A percentile compares a stretch with the other conserved stretches of the same genome.
These are phyloP conservation scores for Aleiodes sp. DNA, from an alignment of 1,140 invertebrate genomes.

Conservation along the genomic window DNA sequence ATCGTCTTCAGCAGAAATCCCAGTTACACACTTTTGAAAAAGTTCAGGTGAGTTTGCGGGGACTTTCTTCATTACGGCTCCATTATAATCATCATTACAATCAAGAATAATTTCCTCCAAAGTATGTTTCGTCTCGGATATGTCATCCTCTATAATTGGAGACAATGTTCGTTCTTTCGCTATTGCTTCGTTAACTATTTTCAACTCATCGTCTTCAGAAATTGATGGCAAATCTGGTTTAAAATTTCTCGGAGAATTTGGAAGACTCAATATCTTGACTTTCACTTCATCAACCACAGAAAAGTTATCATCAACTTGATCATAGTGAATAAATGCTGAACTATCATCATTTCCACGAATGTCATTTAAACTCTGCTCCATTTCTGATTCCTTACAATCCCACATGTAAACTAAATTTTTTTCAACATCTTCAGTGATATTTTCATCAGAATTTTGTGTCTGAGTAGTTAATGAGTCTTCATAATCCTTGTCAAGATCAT, in stretches of 20 bases:
- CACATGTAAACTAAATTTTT: not conserved
- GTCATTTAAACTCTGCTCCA: conserved; percentile 21
- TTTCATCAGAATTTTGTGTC: not conserved
- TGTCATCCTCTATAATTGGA: not conserved
- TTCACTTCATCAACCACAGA: not conserved
- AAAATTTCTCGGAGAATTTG: not conserved
- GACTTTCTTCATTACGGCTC: not conserved
- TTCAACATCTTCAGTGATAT: not conserved
- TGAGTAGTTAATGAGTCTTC: not conserved
- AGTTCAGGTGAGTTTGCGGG: too few relatives aligned
- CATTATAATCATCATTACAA: not conserved
- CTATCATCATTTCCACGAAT: conserved; percentile 34
- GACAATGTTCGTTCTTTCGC: not conserved
- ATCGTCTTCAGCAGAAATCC: not conserved
- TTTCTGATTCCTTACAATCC: conserved; percentile 12
- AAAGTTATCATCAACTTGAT: conserved; percentile 22
- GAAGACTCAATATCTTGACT: not conserved
- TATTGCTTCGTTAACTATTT: not conserved
- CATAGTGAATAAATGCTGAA: conserved; percentile 33
- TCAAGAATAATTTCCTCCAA: not conserved
- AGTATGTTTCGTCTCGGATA: not conserved
- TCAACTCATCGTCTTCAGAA: conserved; percentile 8
- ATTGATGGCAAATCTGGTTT: not conserved
- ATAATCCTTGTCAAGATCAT: conserved; percentile 10
- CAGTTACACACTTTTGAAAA: too few relatives aligned